Percentiles rank a stretch among this genome's conserved stretches.
These are phyloP conservation scores for Pseudomyrmex sp. DNA, from an alignment of 1,140 invertebrate species.

Conservation along the genomic window DNA sequence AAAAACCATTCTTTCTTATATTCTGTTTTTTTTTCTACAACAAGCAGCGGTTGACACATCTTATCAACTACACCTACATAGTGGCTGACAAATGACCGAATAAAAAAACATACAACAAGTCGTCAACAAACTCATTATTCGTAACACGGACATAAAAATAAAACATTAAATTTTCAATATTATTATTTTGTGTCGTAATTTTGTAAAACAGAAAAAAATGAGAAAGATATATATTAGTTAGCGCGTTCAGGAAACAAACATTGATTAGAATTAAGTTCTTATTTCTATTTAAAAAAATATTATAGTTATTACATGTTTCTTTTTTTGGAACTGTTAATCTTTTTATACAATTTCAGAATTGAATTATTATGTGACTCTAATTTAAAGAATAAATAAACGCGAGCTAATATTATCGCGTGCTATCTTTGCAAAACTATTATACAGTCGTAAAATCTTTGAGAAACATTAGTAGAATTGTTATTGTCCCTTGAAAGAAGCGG, in stretches of 20 bases:
- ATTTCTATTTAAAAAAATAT: background rate
- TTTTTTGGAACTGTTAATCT: background rate
- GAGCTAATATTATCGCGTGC: background rate
- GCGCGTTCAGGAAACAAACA: background rate
- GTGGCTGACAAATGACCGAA: slow-evolving; percentile 59
- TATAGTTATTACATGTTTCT: background rate
- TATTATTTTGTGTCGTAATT: slow-evolving; percentile 27
- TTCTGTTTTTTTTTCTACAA: background rate
- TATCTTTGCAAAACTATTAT: background rate
- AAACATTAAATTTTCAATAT: slow-evolving; percentile 55
- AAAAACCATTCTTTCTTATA: background rate
- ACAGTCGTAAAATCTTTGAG: background rate
- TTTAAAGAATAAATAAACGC: background rate
- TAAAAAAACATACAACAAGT: slow-evolving; percentile 61
- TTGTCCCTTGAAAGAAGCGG: slow-evolving; percentile 2
- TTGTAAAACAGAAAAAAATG: background rate
- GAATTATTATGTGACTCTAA: background rate
- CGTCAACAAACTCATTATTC: slow-evolving; percentile 58
- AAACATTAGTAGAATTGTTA: slow-evolving; percentile 12
- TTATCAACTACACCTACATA: slow-evolving; percentile 61
- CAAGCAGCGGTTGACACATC: background rate
- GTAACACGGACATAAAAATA: slow-evolving; percentile 67
- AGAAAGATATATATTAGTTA: background rate
- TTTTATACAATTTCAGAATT: background rate
- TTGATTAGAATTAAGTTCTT: background rate